These are phyloP conservation scores for Haplochromis burtoni DNA, from an alignment of 2,113 vertebrate genomes.

Conservation along the genomic window DNA sequence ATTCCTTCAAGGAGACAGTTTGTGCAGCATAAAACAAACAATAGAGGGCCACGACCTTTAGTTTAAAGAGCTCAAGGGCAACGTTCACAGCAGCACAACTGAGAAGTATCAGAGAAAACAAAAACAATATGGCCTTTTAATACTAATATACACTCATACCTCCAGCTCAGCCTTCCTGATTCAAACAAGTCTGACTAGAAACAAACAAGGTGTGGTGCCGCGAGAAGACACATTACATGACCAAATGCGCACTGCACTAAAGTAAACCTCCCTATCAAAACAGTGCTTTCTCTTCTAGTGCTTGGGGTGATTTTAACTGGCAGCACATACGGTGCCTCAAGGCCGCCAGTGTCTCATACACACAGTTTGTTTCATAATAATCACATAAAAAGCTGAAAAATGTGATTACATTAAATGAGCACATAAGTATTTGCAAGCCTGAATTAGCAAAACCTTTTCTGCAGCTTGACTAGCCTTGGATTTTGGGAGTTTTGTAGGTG, in stretches of 20 bases:
- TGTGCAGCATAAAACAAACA: background rate
- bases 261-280: background rate
- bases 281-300: background rate
- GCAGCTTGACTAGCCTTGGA: background rate
- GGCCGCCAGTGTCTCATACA: background rate
- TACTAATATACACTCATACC: background rate
- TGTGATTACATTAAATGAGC: fast-evolving
- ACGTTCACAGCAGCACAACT: background rate
- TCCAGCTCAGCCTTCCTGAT: background rate
- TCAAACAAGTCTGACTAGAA: background rate
- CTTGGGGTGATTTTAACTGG: background rate
- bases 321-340: background rate
- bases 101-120: background rate
- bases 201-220: background rate
- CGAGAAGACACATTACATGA: background rate
- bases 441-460: background rate
- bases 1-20: background rate
- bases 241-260: background rate
- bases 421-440: background rate
- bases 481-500: background rate
- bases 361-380: background rate
- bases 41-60: background rate
- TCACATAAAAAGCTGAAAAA: background rate
- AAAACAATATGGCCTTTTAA: background rate
- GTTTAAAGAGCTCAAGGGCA: background rate